Evolutionary conservation across 35 echinoderm and acorn worm species (phyloP), one percentile per base, ranked within the genome.

Genomic region (Hemicentrotus pulcherrimus): DNA sequence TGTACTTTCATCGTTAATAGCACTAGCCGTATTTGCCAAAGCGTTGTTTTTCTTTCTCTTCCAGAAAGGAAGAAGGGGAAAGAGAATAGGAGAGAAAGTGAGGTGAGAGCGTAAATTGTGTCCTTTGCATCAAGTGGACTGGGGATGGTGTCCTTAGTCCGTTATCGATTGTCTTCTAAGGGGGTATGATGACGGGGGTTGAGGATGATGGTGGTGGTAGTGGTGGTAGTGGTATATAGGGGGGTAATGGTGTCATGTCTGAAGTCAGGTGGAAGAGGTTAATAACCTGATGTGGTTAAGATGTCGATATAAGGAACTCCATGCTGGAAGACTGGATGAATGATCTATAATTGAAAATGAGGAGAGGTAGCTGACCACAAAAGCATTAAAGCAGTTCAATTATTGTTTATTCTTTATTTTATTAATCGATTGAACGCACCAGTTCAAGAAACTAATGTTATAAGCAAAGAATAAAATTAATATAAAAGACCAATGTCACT

Each of bases 1-100:
- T 93, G 91, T 58, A 93, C 91, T 93, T 93, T 93, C 48, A 47
- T 47, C 48, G 46, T 93, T 93, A 47, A 93, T 90, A 90, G 88
- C 88, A 90, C 32, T 90, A 90, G 88, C 46, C 88, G 3, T 90
- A 90, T 90, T 90, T 90, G 88, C 88, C 88, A 90, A 90, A 58
- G 91, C 30, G 48, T 47, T 93, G 48, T 93, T 93, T 93, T 93
- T 93, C 91, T 93, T 93, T 93, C 91, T 93, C 91, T 93, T 6
- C 31, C 45, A 93, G 48, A 93, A 58, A 93, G 91, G 91, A 93
- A 93, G 91, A 93, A 47, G 48, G 45, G 48, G n/a, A 93, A 31
- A 47, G 91, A 31, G 46, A 47, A 90, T 45, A 41, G 32, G 18
- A 32, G 88, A 47, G 88, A 47, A 90, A 90, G 32, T 45, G 32